A percentile compares a stretch with the other conserved stretches of the same genome.
Evolutionary conservation across 2,797 vertebrate species (phyloP).

Genomic region (Semaprochilodus insignis): DNA sequence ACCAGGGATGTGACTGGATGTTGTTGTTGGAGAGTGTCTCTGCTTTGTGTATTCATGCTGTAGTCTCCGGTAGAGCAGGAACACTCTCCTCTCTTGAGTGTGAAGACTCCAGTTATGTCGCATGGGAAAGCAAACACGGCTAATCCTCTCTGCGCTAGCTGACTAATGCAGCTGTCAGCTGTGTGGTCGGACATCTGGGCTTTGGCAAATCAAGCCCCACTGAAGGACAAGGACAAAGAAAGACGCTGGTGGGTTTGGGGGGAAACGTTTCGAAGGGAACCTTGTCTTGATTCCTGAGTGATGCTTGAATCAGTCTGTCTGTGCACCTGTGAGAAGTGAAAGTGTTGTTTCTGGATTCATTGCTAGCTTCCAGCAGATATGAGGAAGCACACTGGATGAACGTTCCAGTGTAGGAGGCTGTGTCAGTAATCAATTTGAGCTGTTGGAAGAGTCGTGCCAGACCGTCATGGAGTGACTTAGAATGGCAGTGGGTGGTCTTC

Average conservation of each 20-base stretch:
- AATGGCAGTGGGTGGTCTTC: too few relatives aligned
- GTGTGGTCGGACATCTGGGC: conserved; percentile 35
- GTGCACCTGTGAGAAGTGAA: background rate
- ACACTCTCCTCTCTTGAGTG: background rate
- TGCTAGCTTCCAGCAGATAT: background rate
- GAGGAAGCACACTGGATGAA: background rate
- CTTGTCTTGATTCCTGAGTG: background rate
- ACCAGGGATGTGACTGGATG: conserved; percentile 16
- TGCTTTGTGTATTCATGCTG: background rate
- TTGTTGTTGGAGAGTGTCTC: background rate
- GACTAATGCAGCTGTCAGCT: conserved; percentile 57
- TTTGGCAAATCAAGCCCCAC: conserved; percentile 6
- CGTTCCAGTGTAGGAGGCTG: background rate
- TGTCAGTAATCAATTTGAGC: too few relatives aligned
- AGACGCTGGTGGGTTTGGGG: background rate
- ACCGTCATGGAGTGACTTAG: too few relatives aligned
- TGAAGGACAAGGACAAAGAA: conserved; percentile 17
- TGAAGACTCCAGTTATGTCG: background rate
- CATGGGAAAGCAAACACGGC: conserved; percentile 42
- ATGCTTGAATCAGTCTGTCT: background rate
- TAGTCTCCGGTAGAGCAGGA: background rate
- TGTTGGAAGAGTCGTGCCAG: too few relatives aligned
- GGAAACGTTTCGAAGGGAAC: background rate
- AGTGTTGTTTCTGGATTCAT: background rate
- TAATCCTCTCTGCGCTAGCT: conserved; percentile 47